Evolutionary conservation across 92 coral and sea anemone genomes (phyloP).

Genomic region (Bergia sp.): DNA sequence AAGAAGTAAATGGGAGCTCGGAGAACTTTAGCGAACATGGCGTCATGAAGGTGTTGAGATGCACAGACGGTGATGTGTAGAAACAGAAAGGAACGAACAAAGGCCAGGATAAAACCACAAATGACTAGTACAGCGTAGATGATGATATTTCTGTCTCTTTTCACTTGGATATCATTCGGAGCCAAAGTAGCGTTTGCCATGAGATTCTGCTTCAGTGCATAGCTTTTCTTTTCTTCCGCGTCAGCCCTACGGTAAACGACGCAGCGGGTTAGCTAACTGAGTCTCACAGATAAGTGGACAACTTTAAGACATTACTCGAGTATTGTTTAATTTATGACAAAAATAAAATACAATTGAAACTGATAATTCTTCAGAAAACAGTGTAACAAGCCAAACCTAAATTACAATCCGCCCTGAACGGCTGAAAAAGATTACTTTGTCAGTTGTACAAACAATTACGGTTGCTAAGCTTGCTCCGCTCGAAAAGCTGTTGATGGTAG

Average conservation of each 20-base stretch:
- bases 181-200: constrained; percentile 1
- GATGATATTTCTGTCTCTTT: constrained; percentile 63
- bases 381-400: no score
- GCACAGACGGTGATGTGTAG: constrained; percentile 71
- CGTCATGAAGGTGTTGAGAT: constrained; percentile 82
- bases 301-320: not conserved
- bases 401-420: no score
- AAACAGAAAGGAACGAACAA: constrained; percentile 54
- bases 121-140: constrained; percentile 67
- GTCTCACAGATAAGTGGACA: not conserved
- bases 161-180: not conserved
- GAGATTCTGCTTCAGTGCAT: not conserved
- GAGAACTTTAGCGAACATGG: constrained; percentile 81
- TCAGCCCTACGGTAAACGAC: constrained; percentile 71
- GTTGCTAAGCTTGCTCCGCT: no score
- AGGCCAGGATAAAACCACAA: constrained; percentile 55
- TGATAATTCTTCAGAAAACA: no score
- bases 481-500: no score
- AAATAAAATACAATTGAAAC: no score
- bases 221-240: constrained; percentile 56
- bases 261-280: not conserved
- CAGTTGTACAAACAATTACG: no score
- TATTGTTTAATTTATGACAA: no score
- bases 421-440: no score
- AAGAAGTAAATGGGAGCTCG: constrained; percentile 92